Base-by-base conservation (phyloP, 2,113 vertebrate genomes). In the Dicrurus megarhynchus region DNA sequence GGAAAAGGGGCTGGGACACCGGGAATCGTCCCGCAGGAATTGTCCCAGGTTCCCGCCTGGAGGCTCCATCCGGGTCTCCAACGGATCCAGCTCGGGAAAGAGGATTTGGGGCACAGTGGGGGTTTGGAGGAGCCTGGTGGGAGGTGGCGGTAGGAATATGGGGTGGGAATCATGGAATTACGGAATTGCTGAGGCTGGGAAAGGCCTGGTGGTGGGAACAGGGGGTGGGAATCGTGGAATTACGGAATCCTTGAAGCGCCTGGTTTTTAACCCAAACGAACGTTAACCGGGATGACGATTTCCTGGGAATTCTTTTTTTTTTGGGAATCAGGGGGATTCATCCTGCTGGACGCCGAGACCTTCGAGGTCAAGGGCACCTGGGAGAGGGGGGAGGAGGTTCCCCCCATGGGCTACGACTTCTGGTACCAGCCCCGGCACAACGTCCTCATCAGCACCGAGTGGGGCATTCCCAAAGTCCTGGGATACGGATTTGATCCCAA, bases 381-480 rank as follows among this genome's bases (percentile, higher is more conserved):
- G 99, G 99, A 99, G 92, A 97, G 42, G 16, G 98, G 98, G 2
- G 98, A 98, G 4, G 96, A 99, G 5, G 88, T 94, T 0, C 98
- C 98, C 0, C 97, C 98, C 0, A 98, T 99, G 46, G 99, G 99
- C 47, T 99, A 99, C 2, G 99, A 99, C 95, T 99, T 99, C 98
- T 99, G 99, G 99, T 99, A 99, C 97, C 99, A 99, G 63, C 99
- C 99, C 0, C 98, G 98, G 35, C 99, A 99, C 93, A 99, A 99
- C 0, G 99, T 99, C 93, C 98, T 99, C 98, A 98, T 99, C 90
- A 99, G 99, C 98, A 98, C 98, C 0, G 99, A 99, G 33, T 99
- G 99, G 99, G 99, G 98, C 0, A 87, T 98, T 1, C 99, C 99
- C 5, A 99, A 98, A 32, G 95, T 94, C 56, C 81, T 99, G 13